Base-by-base conservation (phyloP, 92 coral and sea anemone genomes). In the Montipora capitata region DNA sequence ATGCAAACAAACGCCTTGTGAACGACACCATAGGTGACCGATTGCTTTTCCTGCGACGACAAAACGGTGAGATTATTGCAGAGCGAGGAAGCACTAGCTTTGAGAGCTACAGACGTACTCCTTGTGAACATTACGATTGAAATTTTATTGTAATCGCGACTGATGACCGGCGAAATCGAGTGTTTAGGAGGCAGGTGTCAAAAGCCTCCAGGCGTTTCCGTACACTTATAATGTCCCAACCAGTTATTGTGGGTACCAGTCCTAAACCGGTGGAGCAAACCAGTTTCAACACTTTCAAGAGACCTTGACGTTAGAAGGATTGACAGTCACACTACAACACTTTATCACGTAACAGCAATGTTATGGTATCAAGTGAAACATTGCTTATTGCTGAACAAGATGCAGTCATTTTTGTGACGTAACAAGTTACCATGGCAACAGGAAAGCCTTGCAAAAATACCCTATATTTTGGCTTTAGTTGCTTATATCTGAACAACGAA, bases 1-100 rank as follows among this genome's bases (percentile, higher is more conserved):
- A 97, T 86, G 88, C 99, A 97, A 89, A 97, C 99, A 91, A 97
- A 94, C 40, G 98, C 93, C 82, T 96, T 97, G 80, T 97, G 99
- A 8, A 96, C 98, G 8, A 96, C 98, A 7, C 98, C 99, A 68
- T 96, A 97, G 0, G 98, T 87, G 13, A 87, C 16, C 64, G 87
- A 84, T 27, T 95, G 90, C 57, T 95, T 95, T 76, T 95, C 98
- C 76, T 86, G 87, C 54, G 94, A 88, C 72, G 88, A 74, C 72
- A 90, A 72, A 78, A 96, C 80, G 13, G 96, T 95, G 80, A 97
- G 71, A 76, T 97, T 97, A 57, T 97, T 97, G 72, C 98, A 93
- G 61, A 97, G 91, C 77, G 95, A 73, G 44, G 99, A 97, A 17
- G 99, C 98, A 73, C 98, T 97, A 51, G 93, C 98, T 81, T 94